Percentiles rank a stretch among this genome's conserved stretches.
phyloP scores from a whole-genome alignment of 1,140 invertebrate species.

The Megalonaias nervosa region DNA sequence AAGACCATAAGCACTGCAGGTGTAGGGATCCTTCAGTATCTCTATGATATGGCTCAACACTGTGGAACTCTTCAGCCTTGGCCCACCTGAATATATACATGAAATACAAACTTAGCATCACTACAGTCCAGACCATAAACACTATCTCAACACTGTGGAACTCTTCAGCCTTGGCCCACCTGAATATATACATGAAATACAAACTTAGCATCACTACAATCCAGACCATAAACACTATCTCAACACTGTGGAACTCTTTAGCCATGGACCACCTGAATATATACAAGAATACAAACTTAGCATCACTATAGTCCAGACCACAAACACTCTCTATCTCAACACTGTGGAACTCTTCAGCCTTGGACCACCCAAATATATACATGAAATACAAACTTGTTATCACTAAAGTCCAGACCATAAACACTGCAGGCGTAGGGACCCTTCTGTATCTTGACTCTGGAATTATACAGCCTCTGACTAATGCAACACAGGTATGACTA shows the following conservation, averaged over 20 bases:
- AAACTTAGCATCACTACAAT: constrained; percentile 41
- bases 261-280: constrained; percentile 32
- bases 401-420: constrained; percentile 49
- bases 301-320: constrained; percentile 46
- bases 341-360: constrained; percentile 35
- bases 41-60: constrained; percentile 36
- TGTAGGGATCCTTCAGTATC: constrained; percentile 37
- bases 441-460: no score
- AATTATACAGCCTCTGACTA: no score
- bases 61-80: constrained; percentile 32
- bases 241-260: constrained; percentile 39
- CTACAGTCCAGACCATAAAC: constrained; percentile 49
- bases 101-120: constrained; percentile 22
- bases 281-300: no score
- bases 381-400: constrained; percentile 13
- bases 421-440: not conserved
- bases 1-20: constrained; percentile 41
- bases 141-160: constrained; percentile 29
- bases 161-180: constrained; percentile 40
- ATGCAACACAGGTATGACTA: no score
- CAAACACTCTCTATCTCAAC: constrained; percentile 28
- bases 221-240: constrained; percentile 42
- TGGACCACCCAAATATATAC: constrained; percentile 29
- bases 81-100: constrained; percentile 28
- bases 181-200: constrained; percentile 2